Evolutionary conservation across 2,797 vertebrate species (phyloP).

Genomic region (Antennarius maculatus): DNA sequence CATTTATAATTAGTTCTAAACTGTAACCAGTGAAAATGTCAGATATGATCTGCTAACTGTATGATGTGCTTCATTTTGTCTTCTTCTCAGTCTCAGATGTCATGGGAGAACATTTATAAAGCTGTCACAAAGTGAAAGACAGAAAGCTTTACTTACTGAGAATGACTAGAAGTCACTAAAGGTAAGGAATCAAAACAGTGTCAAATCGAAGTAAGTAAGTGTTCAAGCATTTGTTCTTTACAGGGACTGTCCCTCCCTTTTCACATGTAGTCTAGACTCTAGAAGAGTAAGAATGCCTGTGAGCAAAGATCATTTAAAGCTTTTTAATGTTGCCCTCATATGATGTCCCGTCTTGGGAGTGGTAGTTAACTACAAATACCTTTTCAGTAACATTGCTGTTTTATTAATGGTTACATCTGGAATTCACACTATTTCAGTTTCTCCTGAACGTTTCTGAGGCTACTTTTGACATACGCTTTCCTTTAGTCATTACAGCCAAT

Average conservation of each 20-base stretch:
- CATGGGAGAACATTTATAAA: slow-evolving; percentile 20
- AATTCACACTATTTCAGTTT: too few relatives aligned
- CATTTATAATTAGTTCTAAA: slow-evolving; percentile 23
- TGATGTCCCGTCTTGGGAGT: too few relatives aligned
- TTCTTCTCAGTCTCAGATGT: background rate
- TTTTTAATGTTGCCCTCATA: too few relatives aligned
- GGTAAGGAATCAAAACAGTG: too few relatives aligned
- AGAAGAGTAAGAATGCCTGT: background rate
- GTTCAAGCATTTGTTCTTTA: background rate
- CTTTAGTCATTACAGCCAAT: background rate
- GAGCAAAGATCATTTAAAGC: background rate
- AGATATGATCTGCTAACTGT: slow-evolving; percentile 16
- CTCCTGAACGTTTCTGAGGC: too few relatives aligned
- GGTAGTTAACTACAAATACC: too few relatives aligned
- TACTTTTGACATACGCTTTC: background rate
- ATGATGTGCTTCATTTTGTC: slow-evolving; percentile 5
- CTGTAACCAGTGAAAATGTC: slow-evolving; percentile 20
- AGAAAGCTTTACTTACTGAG: background rate
- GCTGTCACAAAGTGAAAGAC: slow-evolving; percentile 1
- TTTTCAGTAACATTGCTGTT: too few relatives aligned
- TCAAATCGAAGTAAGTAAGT: too few relatives aligned
- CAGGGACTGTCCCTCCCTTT: background rate
- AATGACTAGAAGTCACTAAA: background rate
- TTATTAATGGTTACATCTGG: too few relatives aligned
- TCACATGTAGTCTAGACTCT: too few relatives aligned